Conservation (phyloP, 2,797 vertebrate species). For the Toxotes lorentzi region DNA sequence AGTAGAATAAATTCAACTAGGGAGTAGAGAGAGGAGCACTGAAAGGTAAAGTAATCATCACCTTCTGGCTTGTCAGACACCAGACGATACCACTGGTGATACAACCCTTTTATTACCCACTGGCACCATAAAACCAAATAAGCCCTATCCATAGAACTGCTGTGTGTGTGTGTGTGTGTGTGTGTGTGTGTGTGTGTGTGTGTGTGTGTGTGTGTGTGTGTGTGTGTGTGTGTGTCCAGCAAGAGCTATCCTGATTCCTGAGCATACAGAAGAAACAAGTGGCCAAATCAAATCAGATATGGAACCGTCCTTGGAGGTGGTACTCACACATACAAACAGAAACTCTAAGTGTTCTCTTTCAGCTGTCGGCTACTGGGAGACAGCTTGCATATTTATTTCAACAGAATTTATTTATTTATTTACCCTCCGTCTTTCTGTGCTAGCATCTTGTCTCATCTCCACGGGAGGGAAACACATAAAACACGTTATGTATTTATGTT, state of each 20-base stretch:
- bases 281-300: slow-evolving; percentile 59
- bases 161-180: neutral
- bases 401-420: slow-evolving; percentile 55
- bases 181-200: slow-evolving; percentile 7
- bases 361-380: slow-evolving; percentile 39
- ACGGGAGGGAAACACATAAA: slow-evolving; percentile 48
- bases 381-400: slow-evolving; percentile 58
- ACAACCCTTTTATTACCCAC: slow-evolving; percentile 63
- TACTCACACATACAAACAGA: slow-evolving; percentile 44
- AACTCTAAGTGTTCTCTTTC: slow-evolving; percentile 51
- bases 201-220: neutral
- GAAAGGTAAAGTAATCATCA: slow-evolving; percentile 71
- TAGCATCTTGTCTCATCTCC: slow-evolving; percentile 48
- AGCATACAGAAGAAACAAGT: slow-evolving; percentile 34
- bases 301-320: slow-evolving; percentile 30
- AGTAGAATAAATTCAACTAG: slow-evolving; percentile 46
- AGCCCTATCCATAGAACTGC: slow-evolving; percentile 46
- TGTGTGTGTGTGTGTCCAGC: slow-evolving; percentile 15
- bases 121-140: slow-evolving; percentile 72
- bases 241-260: slow-evolving; percentile 36
- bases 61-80: slow-evolving; percentile 56
- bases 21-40: slow-evolving; percentile 31
- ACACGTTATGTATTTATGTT: slow-evolving; percentile 49
- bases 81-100: slow-evolving; percentile 51
- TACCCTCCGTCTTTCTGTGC: slow-evolving; percentile 42